A percentile compares a stretch with the other conserved stretches of the same genome.
phyloP scores from a whole-genome alignment of 1,140 invertebrate genomes.

The Achatina immaculata region DNA sequence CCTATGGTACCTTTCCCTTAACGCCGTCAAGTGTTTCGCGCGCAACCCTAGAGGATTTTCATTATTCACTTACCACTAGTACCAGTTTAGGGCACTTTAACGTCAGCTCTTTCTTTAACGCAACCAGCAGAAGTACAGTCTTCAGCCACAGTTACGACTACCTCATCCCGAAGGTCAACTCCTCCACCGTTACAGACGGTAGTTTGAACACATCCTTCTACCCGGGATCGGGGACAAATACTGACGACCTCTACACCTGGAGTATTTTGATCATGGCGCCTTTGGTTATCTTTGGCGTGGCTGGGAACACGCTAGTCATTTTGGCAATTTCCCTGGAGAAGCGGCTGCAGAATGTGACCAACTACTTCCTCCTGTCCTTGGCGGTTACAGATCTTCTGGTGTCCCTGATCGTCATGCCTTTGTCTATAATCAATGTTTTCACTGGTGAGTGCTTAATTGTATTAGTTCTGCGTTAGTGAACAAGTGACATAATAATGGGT shows the following conservation, averaged over 20 bases:
- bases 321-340: slow-evolving; percentile 95
- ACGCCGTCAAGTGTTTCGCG: not conserved
- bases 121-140: not conserved
- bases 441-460: slow-evolving; percentile 73
- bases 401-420: slow-evolving; percentile 80
- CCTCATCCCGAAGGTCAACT: not conserved
- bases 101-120: not conserved
- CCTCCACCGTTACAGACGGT: not conserved
- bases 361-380: slow-evolving; percentile 94
- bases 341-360: slow-evolving; percentile 91
- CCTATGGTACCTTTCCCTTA: not conserved
- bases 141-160: not conserved
- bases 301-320: slow-evolving; percentile 96
- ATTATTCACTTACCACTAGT: not conserved
- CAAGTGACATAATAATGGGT: too few species aligned
- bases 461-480: too few species aligned
- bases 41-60: not conserved
- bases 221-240: not conserved
- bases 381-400: slow-evolving; percentile 96
- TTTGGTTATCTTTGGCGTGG: slow-evolving; percentile 70
- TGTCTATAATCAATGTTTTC: slow-evolving; percentile 75
- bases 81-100: not conserved
- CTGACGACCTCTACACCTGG: slow-evolving; percentile 53
- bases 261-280: slow-evolving; percentile 56
- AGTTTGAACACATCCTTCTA: not conserved